Evolutionary conservation across 2,113 vertebrate genomes (phyloP), one percentile per base, ranked within the genome.

Genomic region (Chlorocebus sabaeus): DNA sequence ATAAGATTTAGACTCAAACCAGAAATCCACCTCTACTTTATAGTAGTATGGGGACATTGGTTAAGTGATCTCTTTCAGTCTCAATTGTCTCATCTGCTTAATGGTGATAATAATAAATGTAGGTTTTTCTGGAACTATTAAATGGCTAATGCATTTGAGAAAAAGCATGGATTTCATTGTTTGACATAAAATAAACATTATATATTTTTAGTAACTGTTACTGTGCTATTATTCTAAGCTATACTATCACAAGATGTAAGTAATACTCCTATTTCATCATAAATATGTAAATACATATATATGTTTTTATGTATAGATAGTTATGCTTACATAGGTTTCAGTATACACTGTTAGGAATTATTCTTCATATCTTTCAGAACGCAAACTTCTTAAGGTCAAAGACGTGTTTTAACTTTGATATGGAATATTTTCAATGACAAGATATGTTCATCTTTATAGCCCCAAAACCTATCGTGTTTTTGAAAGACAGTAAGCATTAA

Each of bases 111-210:
- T 68, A 93, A 85, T 68, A 93, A 73, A 22, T 22, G 30, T 13
- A 87, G n/a, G 14, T 93, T 96, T 64, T 97, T 64, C 17, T 64
- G 10, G 73, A 92, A 80, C 48, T 78, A 48, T 97, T 96, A 86
- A 59, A 40, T 79, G 27, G 32, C 32, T 64, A 22, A 59, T 68
- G 50, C 11, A 40, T 38, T 8, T 18, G n/a, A 45, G 18, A 67
- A 73, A 89, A 82, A 67, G 27, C 17, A 17, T 38, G 7, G 35
- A 45, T 72, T 10, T 91, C 17, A 18, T 30, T 81, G 23, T 45
- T 73, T 68, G 38, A 5, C 18, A 61, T 73, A 82, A 9, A 68
- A 87, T 52, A 92, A 82, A 67, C 5, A 45, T 22, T n/a, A 38
- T n/a, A 48, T 38, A 16, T 68, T 35, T 93, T 82, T 67, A 81